Evolutionary conservation across 1,140 invertebrate species (phyloP).

Genomic region (Sarcophaga bullata): DNA sequence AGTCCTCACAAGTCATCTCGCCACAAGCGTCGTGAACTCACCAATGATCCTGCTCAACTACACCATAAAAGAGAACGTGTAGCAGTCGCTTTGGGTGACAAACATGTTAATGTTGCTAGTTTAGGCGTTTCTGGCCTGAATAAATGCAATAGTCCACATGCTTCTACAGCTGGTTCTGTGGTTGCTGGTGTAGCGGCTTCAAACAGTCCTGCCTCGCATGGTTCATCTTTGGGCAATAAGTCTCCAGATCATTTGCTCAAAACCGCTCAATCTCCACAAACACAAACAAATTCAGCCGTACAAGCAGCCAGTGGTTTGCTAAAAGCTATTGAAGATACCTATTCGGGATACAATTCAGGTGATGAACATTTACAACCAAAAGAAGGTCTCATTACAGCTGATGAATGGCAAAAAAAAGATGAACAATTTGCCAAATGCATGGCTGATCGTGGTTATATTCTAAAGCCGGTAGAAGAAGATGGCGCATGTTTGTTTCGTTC

Average conservation of each 20-base stretch:
- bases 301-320: slow-evolving; percentile 49
- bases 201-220: slow-evolving; percentile 40
- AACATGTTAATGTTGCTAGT: slow-evolving; percentile 48
- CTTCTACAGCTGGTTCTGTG: background rate
- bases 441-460: slow-evolving; percentile 76
- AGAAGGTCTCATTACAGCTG: slow-evolving; percentile 68
- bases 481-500: slow-evolving; percentile 94
- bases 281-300: slow-evolving; percentile 43
- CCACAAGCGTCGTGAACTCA: slow-evolving; percentile 58
- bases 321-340: slow-evolving; percentile 63
- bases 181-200: slow-evolving; percentile 25
- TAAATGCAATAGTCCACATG: slow-evolving; percentile 55
- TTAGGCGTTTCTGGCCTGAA: slow-evolving; percentile 16
- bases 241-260: slow-evolving; percentile 53
- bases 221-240: slow-evolving; percentile 49
- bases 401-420: slow-evolving; percentile 74
- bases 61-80: slow-evolving; percentile 60
- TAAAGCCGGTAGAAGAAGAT: slow-evolving; percentile 92
- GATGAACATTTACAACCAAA: slow-evolving; percentile 77
- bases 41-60: slow-evolving; percentile 43
- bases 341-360: slow-evolving; percentile 78
- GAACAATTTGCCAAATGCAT: slow-evolving; percentile 78
- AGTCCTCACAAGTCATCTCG: slow-evolving; percentile 62
- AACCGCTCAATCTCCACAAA: slow-evolving; percentile 43
- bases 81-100: slow-evolving; percentile 51